These are phyloP conservation scores for Andrena camellia DNA, from an alignment of 2,888 invertebrate species.

Conservation along the genomic window DNA sequence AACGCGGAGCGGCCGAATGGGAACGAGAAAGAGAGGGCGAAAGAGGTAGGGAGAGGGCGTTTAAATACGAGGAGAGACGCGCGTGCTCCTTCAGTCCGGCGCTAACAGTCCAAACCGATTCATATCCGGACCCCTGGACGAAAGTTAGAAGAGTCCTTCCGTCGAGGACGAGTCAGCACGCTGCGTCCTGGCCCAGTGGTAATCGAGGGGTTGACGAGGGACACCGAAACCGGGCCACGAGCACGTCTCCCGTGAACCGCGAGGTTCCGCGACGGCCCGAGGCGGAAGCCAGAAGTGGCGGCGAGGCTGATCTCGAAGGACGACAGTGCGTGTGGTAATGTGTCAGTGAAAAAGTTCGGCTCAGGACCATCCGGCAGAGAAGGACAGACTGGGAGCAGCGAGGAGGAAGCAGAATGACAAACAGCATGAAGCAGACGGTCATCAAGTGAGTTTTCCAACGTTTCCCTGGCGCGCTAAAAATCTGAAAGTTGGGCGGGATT, in stretches of 20 bases:
- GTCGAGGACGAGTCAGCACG: constrained; percentile 40
- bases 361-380: background rate
- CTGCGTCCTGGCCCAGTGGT: background rate
- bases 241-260: constrained; percentile 1
- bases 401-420: constrained; percentile 83
- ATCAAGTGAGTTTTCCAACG: constrained; percentile 85
- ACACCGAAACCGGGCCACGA: background rate
- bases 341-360: constrained; percentile 66
- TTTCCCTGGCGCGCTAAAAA: background rate
- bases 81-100: constrained; percentile 84
- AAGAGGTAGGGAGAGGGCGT: constrained; percentile 81
- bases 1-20: constrained; percentile 51
- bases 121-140: constrained; percentile 70
- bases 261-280: constrained; percentile 25
- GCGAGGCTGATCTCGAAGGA: constrained; percentile 1
- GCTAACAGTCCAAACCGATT: constrained; percentile 82
- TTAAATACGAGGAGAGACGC: constrained; percentile 83
- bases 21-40: constrained; percentile 64
- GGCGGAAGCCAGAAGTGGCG: constrained; percentile 1
- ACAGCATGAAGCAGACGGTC: constrained; percentile 86
- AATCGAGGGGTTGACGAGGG: background rate
- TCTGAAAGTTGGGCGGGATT: background rate
- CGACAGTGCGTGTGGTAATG: constrained; percentile 68
- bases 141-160: constrained; percentile 43
- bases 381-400: constrained; percentile 6